A percentile compares a stretch with the other conserved stretches of the same genome.
These are phyloP conservation scores for Megamerina dolium DNA, from an alignment of 2,888 invertebrate genomes.

Conservation along the genomic window DNA sequence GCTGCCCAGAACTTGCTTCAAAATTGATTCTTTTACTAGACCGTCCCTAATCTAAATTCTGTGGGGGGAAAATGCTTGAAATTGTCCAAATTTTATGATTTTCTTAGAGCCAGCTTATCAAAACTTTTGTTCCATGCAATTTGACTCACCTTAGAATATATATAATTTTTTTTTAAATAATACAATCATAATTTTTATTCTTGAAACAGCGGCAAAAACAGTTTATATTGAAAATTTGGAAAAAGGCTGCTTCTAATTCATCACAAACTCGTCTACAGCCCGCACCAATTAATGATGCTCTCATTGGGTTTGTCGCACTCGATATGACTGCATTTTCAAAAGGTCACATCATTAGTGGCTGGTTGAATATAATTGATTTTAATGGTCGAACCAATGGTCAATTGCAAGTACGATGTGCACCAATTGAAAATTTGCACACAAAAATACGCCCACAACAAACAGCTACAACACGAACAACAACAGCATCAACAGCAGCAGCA, in stretches of 20 bases:
- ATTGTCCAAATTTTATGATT: too few species aligned
- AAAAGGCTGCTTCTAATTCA: slow-evolving; percentile 50
- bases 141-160: too few species aligned
- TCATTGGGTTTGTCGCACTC: slow-evolving; percentile 57
- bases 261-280: slow-evolving; percentile 42
- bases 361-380: slow-evolving; percentile 61
- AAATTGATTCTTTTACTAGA: too few species aligned
- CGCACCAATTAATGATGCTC: slow-evolving; percentile 54
- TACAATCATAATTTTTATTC: too few species aligned
- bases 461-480: slow-evolving; percentile 8
- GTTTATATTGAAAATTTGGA: slow-evolving; percentile 59
- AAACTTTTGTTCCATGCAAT: too few species aligned
- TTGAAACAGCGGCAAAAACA: slow-evolving; percentile 57
- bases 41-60: too few species aligned
- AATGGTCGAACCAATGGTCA: slow-evolving; percentile 56
- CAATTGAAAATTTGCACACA: too few species aligned
- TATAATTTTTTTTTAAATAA: too few species aligned
- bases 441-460: slow-evolving; percentile 23
- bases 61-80: too few species aligned
- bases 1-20: too few species aligned
- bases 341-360: slow-evolving; percentile 55
- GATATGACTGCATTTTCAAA: slow-evolving; percentile 54
- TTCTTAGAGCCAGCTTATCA: too few species aligned
- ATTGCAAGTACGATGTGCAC: slow-evolving; percentile 56
- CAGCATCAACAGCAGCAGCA: background rate